Base-by-base conservation (phyloP, 1,140 invertebrate species). In the Asobara japonica region DNA sequence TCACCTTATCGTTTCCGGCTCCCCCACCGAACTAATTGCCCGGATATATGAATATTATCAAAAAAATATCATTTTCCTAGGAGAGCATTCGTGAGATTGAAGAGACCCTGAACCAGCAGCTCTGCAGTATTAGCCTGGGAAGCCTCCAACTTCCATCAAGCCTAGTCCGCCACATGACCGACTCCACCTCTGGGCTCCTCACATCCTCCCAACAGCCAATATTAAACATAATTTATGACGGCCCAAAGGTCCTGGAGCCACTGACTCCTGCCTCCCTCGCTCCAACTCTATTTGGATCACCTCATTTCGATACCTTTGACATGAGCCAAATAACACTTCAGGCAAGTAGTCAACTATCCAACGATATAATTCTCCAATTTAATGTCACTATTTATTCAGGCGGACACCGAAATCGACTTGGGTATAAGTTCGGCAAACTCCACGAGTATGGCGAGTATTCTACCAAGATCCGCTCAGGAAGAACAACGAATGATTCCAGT, bases 51-150 rank as follows among this genome's bases (percentile, higher is more conserved):
- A n/a, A n/a, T n/a, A n/a, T n/a, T n/a, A n/a, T n/a, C n/a, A n/a
- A n/a, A n/a, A n/a, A n/a, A n/a, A n/a, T n/a, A n/a, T n/a, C n/a
- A n/a, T n/a, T 18, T 64, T 80, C 79, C 1, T n/a, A 87, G 84
- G 87, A 87, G 69, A 87, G 79, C 51, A 85, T 88, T 30, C 75
- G 80, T 45, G 84, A 87, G 45, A 84, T 88, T 18, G 86, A 88
- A 68, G 85, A 87, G 29, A 85, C 86, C 0, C 71, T 88, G 13
- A 87, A 87, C 74, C 84, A 85, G 61, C 87, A 87, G 65, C 71
- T 88, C 11, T 85, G 84, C 62, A 83, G 80, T 67, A 83, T 86
- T 5, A 80, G 77, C 7, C 68, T 85, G 76, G 22, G 2, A 0
- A 84, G 83, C 72, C 70, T 83, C 0, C 79, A 65, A 0, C 31